A percentile compares a stretch with the other conserved stretches of the same genome.
Evolutionary conservation across 2,113 vertebrate genomes (phyloP).

Genomic region (Ursus arctos): DNA sequence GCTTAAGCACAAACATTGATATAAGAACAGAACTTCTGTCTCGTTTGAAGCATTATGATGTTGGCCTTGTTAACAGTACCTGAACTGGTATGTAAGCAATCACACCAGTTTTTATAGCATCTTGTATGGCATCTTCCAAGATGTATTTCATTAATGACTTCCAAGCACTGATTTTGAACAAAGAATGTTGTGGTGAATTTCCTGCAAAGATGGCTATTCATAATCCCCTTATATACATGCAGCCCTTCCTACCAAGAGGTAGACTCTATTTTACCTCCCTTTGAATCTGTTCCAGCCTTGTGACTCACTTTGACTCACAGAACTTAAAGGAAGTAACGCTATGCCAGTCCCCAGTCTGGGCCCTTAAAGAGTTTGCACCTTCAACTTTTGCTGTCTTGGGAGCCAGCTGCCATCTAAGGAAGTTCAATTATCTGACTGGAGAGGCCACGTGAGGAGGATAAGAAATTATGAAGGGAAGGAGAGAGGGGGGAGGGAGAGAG

Average conservation of each 20-base stretch:
- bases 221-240: neutral
- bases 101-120: neutral
- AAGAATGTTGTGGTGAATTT: neutral
- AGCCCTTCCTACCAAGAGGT: conserved; percentile 7
- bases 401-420: neutral
- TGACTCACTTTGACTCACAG: neutral
- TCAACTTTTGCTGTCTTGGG: conserved; percentile 9
- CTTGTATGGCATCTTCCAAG: neutral
- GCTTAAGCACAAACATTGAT: neutral
- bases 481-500: neutral
- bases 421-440: neutral
- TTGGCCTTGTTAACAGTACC: neutral
- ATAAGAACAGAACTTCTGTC: neutral
- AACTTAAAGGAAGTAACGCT: neutral
- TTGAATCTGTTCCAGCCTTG: neutral
- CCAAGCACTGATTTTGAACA: neutral
- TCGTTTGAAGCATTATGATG: neutral
- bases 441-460: neutral
- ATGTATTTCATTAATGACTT: neutral
- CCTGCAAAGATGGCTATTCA: neutral
- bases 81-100: neutral
- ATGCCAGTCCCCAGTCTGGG: neutral
- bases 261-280: neutral
- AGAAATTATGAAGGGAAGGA: neutral
- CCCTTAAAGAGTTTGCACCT: neutral